A percentile compares a stretch with the other conserved stretches of the same genome.
Conservation (phyloP, 2,888 invertebrate species). For the Diogma glabrata region DNA sequence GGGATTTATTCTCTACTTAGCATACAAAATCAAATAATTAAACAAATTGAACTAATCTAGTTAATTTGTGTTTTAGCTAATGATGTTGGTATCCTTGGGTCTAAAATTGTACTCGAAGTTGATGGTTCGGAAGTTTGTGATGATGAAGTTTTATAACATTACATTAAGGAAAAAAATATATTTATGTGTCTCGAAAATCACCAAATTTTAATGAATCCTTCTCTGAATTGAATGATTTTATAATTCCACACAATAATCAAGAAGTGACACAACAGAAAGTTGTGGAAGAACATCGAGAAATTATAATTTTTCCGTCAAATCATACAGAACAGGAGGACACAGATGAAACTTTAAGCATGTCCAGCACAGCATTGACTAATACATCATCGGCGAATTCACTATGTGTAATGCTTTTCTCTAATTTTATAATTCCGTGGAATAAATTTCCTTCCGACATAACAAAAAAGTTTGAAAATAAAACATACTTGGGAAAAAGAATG, state of each 20-base stretch:
- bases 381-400: neutral
- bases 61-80: neutral
- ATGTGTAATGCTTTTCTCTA: neutral
- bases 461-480: neutral
- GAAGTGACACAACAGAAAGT: too few species aligned
- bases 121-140: neutral
- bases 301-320: neutral
- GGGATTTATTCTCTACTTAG: neutral
- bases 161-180: neutral
- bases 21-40: neutral
- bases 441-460: neutral
- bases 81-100: neutral
- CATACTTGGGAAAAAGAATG: neutral
- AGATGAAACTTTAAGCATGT: neutral
- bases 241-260: too few species aligned
- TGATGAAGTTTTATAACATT: neutral
- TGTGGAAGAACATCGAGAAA: neutral
- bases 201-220: neutral
- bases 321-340: neutral
- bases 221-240: neutral
- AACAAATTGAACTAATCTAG: neutral
- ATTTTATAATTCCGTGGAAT: constrained; percentile 1
- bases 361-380: neutral
- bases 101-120: neutral
- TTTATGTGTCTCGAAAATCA: neutral